Evolutionary conservation across 2,888 invertebrate genomes (phyloP), one percentile per base, ranked within the genome.

Genomic region (Anthophora plumipes): DNA sequence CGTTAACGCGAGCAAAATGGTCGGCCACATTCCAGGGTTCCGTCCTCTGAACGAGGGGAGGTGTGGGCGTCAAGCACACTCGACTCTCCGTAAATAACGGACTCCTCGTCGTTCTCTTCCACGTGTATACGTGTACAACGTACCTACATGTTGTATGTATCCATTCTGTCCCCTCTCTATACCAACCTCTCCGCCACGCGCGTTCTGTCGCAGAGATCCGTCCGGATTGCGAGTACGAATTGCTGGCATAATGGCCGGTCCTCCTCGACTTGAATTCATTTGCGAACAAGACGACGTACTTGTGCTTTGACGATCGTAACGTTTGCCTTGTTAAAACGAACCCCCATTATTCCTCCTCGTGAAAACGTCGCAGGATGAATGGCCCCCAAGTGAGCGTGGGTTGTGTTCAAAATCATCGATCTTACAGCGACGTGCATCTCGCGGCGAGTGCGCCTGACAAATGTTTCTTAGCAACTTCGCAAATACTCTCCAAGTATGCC

Each of bases 31-130:
- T 67, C 72, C 63, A 67, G 78, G 74, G 79, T 76, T 68, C 54
- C 37, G 55, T 57, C 69, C 70, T 61, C 31, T 75, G 50, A 72
- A 68, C 68, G 72, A 60, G 37, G 59, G 59, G 66, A 72, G 60
- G 31, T 31, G n/a, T 31, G 70, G 73, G 71, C 52, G 37, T 50
- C 60, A 64, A 67, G 75, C 59, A 77, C 78, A 78, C 84, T 83
- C 74, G 68, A 75, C 82, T 79, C 83, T 72, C 80, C 77, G 83
- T 88, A 89, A 88, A 88, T 87, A 88, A 86, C 82, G 80, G 77
- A 83, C 68, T 70, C 68, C 68, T 70, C 68, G 55, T 46, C 78
- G 54, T 55, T 22, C 71, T 17, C 57, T 46, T 54, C 63, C 17
- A 37, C 55, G 31, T n/a, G 17, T 6, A 46, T n/a, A 57, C 25